phyloP scores from a whole-genome alignment of 1,140 invertebrate genomes.

The Orussus abietinus region DNA sequence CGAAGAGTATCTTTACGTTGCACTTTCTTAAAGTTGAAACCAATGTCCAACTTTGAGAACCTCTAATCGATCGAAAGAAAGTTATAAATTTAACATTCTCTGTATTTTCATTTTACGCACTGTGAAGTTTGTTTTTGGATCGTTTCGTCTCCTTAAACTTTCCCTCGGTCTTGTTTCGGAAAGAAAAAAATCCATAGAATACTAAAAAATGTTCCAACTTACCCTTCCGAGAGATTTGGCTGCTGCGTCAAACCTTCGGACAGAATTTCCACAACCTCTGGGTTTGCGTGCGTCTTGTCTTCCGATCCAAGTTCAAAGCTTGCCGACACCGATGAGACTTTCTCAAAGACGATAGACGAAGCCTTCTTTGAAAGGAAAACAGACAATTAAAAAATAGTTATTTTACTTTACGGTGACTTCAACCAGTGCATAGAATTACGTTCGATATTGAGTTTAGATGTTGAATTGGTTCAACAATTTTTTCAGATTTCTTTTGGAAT shows the following conservation, averaged over 20 bases:
- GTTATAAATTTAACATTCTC: not conserved
- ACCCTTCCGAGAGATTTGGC: slow-evolving; percentile 45
- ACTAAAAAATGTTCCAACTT: slow-evolving; percentile 18
- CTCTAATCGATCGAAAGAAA: not conserved
- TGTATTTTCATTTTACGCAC: not conserved
- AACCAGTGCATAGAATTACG: not conserved
- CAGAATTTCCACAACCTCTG: slow-evolving; percentile 28
- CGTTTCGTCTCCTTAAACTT: not conserved
- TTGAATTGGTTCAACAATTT: slow-evolving; percentile 3
- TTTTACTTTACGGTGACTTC: slow-evolving; percentile 1
- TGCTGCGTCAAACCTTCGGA: slow-evolving; percentile 37
- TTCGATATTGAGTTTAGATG: not conserved
- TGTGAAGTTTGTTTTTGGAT: not conserved
- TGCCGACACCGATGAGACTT: slow-evolving; percentile 11
- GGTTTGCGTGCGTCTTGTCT: slow-evolving; percentile 10
- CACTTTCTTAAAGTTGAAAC: not conserved
- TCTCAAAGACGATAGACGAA: not conserved
- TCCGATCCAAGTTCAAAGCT: slow-evolving; percentile 17
- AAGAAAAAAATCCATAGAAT: not conserved
- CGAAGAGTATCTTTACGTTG: not conserved
- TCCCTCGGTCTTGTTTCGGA: not conserved
- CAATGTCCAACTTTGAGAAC: not conserved
- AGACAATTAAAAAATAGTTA: slow-evolving; percentile 3
- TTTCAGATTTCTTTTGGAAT: not conserved
- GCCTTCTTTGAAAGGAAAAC: slow-evolving; percentile 23